A percentile compares a stretch with the other conserved stretches of the same genome.
phyloP scores from a whole-genome alignment of 2,113 vertebrate species.

The Brienomyrus brachyistius region DNA sequence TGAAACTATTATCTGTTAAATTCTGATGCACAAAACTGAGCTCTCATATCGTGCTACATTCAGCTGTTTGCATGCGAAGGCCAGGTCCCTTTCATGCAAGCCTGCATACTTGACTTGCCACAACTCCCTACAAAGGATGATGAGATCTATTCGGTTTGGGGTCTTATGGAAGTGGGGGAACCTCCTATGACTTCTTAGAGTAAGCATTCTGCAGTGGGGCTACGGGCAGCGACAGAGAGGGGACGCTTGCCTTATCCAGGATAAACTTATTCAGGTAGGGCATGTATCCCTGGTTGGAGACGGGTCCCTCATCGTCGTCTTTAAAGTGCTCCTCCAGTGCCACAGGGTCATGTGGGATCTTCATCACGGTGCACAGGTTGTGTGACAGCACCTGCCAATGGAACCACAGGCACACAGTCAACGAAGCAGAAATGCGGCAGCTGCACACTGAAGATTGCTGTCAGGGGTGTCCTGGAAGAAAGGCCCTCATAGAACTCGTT shows the following conservation, averaged over 20 bases:
- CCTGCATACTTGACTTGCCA: not conserved
- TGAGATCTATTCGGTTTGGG: not conserved
- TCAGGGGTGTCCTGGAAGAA: not conserved
- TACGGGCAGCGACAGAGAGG: not conserved
- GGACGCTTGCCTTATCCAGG: constrained; percentile 80
- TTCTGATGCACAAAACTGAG: not conserved
- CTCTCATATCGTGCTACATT: not conserved
- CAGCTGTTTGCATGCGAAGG: not conserved
- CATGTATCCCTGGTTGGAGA: constrained; percentile 98
- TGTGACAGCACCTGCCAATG: constrained; percentile 84
- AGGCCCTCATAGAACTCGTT: not conserved
- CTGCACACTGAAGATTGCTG: not conserved
- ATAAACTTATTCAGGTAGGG: constrained; percentile 96
- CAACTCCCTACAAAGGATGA: not conserved
- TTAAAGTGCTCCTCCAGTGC: constrained; percentile 94
- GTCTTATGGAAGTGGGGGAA: not conserved
- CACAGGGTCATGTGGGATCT: constrained; percentile 89
- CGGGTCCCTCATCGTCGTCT: constrained; percentile 92
- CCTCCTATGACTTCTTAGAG: not conserved
- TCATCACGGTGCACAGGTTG: constrained; percentile 88
- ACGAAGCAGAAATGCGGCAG: not conserved
- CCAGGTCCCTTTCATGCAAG: not conserved
- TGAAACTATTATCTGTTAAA: not conserved
- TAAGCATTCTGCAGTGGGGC: not conserved
- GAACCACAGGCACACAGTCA: not conserved